Evolutionary conservation across 2,113 vertebrate species (phyloP).

Genomic region (Bubalus kerabau): DNA sequence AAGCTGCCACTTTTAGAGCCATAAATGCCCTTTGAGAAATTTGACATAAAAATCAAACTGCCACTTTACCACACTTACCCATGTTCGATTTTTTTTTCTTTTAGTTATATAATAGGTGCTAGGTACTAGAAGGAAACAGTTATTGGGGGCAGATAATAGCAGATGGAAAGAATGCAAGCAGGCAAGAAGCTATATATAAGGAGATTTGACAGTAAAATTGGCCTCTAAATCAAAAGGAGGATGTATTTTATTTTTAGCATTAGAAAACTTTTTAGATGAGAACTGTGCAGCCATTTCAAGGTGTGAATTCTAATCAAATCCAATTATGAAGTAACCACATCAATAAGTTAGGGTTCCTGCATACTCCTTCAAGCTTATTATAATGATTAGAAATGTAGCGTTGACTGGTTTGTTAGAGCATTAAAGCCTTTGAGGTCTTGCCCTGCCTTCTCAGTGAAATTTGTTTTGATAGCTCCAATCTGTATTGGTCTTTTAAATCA

Average conservation of each 20-base stretch:
- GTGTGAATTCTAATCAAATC: conserved; percentile 35
- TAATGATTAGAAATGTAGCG: background rate
- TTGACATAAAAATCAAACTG: background rate
- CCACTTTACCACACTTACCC: background rate
- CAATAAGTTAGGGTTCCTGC: background rate
- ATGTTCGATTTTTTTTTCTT: background rate
- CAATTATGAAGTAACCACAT: conserved; percentile 12
- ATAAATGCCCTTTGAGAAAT: conserved; percentile 28
- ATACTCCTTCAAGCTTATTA: background rate
- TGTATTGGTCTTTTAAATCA: background rate
- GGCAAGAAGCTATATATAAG: background rate
- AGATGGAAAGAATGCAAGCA: background rate
- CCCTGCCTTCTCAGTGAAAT: background rate
- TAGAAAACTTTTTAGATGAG: conserved; percentile 6
- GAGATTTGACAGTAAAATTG: conserved; percentile 24
- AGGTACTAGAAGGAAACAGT: background rate
- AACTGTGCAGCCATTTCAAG: conserved; percentile 7
- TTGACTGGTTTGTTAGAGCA: background rate
- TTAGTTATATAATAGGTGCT: conserved; percentile 1
- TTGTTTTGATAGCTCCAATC: background rate
- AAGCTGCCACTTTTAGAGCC: background rate
- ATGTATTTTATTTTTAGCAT: conserved; percentile 16
- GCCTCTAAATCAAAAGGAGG: background rate
- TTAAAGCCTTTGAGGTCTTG: background rate
- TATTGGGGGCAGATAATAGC: background rate